These are phyloP conservation scores for Aquatica leii DNA, from an alignment of 2,888 invertebrate genomes.

Conservation along the genomic window DNA sequence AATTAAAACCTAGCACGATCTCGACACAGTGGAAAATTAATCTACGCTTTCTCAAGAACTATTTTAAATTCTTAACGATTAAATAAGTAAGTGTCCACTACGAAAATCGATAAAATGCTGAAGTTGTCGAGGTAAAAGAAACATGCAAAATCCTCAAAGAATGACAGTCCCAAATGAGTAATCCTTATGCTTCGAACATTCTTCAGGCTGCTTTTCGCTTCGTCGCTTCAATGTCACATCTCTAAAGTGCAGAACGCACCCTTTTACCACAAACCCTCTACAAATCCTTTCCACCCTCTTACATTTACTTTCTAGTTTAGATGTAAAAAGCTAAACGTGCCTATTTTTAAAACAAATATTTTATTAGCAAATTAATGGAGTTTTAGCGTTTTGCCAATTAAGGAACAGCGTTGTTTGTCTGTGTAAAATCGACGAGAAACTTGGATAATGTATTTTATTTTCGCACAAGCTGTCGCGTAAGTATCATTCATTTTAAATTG, in stretches of 20 bases:
- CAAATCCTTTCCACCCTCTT: constrained; percentile 25
- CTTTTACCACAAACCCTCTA: constrained; percentile 28
- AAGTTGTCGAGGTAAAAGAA: constrained; percentile 34
- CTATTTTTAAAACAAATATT: not conserved
- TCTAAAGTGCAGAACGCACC: constrained; percentile 23
- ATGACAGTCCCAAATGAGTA: constrained; percentile 18
- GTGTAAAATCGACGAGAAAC: too few relatives aligned
- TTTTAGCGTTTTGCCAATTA: too few relatives aligned
- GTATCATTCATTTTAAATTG: not conserved
- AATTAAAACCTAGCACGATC: constrained; percentile 45
- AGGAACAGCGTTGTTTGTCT: too few relatives aligned
- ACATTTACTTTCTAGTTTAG: constrained; percentile 24
- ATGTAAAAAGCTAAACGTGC: constrained; percentile 12
- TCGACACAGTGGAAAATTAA: constrained; percentile 30
- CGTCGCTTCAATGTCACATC: constrained; percentile 29
- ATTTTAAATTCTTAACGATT: not conserved
- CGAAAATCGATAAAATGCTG: constrained; percentile 33
- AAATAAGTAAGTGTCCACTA: constrained; percentile 11
- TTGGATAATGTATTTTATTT: constrained; percentile 4
- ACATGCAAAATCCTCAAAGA: constrained; percentile 24
- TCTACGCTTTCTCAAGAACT: constrained; percentile 27
- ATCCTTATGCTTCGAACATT: constrained; percentile 21
- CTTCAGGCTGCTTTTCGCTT: constrained; percentile 29
- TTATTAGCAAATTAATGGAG: not conserved
- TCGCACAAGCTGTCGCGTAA: constrained; percentile 1